phyloP scores from a whole-genome alignment of 1,140 invertebrate genomes.

The Drosophila ohnishii region DNA sequence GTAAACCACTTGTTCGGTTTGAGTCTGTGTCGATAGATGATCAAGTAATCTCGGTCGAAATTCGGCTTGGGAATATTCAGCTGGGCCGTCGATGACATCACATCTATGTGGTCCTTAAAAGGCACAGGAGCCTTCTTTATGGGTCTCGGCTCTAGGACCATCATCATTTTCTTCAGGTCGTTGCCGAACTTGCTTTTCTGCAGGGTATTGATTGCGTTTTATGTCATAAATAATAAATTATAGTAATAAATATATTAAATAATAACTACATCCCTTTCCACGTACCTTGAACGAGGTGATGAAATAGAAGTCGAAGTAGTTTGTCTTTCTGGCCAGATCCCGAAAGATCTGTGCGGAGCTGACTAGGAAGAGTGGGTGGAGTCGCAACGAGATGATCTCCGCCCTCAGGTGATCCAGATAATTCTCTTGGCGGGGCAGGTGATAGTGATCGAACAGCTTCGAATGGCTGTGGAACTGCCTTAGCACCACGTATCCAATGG shows the following conservation, averaged over 20 bases:
- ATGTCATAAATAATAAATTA: not conserved
- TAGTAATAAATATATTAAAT: too few relatives aligned
- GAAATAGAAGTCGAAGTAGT: slow-evolving; percentile 59
- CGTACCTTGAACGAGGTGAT: slow-evolving; percentile 32
- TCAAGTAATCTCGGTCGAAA: slow-evolving; percentile 35
- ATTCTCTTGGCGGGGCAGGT: slow-evolving; percentile 34
- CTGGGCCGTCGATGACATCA: not conserved
- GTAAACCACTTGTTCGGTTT: slow-evolving; percentile 45
- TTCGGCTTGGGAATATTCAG: slow-evolving; percentile 25
- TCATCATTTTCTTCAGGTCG: slow-evolving; percentile 68
- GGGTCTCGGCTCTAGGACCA: slow-evolving; percentile 58
- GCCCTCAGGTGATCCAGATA: slow-evolving; percentile 36
- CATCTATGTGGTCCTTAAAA: not conserved
- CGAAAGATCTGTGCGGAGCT: slow-evolving; percentile 54
- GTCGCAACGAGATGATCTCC: slow-evolving; percentile 62
- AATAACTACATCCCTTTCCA: not conserved
- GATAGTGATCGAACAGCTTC: slow-evolving; percentile 46
- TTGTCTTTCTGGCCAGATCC: slow-evolving; percentile 55
- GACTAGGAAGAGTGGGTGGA: slow-evolving; percentile 64
- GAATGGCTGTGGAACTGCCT: slow-evolving; percentile 33
- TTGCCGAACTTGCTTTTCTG: slow-evolving; percentile 43
- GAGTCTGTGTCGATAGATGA: slow-evolving; percentile 60
- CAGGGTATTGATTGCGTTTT: not conserved
- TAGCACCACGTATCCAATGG: slow-evolving; percentile 66
- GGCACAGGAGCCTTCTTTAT: slow-evolving; percentile 30